phyloP scores from a whole-genome alignment of 2,888 invertebrate species.

The Pimpla rufipes region DNA sequence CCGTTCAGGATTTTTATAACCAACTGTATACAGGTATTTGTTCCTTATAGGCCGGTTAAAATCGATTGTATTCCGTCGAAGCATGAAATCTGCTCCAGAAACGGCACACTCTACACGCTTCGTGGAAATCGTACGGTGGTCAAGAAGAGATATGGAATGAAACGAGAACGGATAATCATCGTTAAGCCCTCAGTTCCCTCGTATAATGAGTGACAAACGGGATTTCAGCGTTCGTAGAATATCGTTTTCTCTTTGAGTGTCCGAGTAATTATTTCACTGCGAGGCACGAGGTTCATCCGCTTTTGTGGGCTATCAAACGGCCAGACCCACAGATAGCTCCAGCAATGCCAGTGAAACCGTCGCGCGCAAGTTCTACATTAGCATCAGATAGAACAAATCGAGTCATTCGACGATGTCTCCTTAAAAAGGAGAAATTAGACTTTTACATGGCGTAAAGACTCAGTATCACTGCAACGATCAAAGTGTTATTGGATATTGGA shows the following conservation, averaged over 20 bases:
- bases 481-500: conserved; percentile 25
- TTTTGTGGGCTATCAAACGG: too few relatives aligned
- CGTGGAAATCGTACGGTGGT: not conserved
- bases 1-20: conserved; percentile 52
- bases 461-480: not conserved
- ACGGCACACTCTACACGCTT: not conserved
- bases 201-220: not conserved
- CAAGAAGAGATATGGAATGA: not conserved
- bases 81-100: conserved; percentile 47
- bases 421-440: not conserved
- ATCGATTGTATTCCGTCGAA: conserved; percentile 55
- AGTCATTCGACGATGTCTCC: not conserved
- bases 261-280: not conserved
- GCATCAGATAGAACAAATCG: not conserved
- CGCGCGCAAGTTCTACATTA: not conserved
- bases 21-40: conserved; percentile 45
- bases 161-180: not conserved
- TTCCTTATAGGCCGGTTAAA: conserved; percentile 43
- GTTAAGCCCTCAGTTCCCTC: not conserved
- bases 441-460: not conserved
- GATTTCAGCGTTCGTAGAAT: not conserved
- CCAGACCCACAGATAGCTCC: too few relatives aligned
- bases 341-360: not conserved
- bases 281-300: not conserved
- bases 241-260: not conserved